These are phyloP conservation scores for Chloropsis hardwickii DNA, from an alignment of 2,113 vertebrate species.

Conservation along the genomic window DNA sequence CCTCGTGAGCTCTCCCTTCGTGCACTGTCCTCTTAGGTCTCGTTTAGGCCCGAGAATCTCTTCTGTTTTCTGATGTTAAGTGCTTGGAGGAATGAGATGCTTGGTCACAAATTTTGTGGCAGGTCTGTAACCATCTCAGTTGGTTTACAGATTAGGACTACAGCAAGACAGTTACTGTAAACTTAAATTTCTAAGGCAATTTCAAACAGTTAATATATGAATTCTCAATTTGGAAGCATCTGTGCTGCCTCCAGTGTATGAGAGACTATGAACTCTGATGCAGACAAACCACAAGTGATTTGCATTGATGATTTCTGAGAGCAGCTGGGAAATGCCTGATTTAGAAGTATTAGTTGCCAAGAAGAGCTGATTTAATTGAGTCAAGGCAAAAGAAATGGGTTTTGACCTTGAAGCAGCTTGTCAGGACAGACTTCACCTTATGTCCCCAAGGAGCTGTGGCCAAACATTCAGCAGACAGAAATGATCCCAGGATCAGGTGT, in stretches of 20 bases:
- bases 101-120: not conserved
- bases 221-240: not conserved
- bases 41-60: not conserved
- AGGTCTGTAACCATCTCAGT: not conserved
- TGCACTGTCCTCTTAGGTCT: not conserved
- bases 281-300: not conserved
- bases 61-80: not conserved
- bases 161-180: not conserved
- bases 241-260: not conserved
- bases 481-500: slow-evolving; percentile 49
- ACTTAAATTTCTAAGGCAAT: not conserved
- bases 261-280: not conserved
- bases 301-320: not conserved
- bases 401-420: slow-evolving; percentile 9
- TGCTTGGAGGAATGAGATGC: not conserved
- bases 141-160: not conserved
- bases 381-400: slow-evolving; percentile 5
- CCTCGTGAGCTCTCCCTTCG: rapidly evolving
- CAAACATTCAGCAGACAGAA: not conserved
- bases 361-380: slow-evolving; percentile 28
- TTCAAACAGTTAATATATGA: not conserved
- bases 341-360: not conserved
- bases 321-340: not conserved
- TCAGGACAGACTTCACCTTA: not conserved
- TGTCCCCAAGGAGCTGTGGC: slow-evolving; percentile 22